phyloP scores from a whole-genome alignment of 2,113 vertebrate genomes.

The Paradoxurus hermaphroditus region DNA sequence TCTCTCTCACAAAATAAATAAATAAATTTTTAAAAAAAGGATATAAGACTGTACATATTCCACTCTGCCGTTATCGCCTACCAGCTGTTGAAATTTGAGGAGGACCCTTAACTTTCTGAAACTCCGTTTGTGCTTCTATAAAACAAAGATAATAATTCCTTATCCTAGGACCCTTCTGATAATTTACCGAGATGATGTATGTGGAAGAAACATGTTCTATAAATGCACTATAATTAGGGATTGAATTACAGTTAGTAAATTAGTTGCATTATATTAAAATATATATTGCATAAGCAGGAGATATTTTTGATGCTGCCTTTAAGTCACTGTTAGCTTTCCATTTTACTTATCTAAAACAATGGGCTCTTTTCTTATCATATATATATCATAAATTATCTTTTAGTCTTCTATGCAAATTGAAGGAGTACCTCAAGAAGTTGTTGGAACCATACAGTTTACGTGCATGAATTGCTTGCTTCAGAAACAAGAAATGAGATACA shows the following conservation, averaged over 20 bases:
- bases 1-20: too few species aligned
- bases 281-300: neutral
- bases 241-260: neutral
- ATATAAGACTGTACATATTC: neutral
- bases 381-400: neutral
- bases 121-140: neutral
- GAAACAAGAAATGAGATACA: neutral
- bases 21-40: neutral
- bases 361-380: neutral
- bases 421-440: neutral
- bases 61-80: neutral
- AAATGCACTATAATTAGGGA: neutral
- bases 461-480: neutral
- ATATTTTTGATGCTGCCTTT: neutral
- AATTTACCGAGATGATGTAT: neutral
- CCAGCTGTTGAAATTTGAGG: neutral
- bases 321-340: neutral
- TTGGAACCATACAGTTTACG: neutral
- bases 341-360: neutral
- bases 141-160: neutral
- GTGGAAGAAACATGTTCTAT: neutral
- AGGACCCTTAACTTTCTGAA: neutral
- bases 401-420: neutral
- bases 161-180: neutral
- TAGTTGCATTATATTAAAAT: neutral